phyloP scores from a whole-genome alignment of 2,113 vertebrate genomes.

The Platichthys stellatus region DNA sequence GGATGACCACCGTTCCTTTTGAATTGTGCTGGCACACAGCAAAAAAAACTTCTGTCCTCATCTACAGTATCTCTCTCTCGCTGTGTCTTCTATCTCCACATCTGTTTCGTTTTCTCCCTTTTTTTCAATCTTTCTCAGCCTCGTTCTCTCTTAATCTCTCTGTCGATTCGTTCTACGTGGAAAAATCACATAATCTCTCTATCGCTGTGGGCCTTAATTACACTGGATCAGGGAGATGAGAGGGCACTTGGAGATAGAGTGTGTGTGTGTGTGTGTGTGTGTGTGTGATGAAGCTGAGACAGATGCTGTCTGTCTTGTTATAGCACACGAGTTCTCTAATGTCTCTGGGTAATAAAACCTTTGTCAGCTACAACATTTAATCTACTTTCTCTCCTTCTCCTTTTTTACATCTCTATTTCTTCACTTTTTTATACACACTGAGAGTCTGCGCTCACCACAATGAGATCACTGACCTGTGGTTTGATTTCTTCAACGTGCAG shows the following conservation, averaged over 20 bases:
- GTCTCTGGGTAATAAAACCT: conserved; percentile 41
- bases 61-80: neutral
- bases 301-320: conserved; percentile 56
- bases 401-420: neutral
- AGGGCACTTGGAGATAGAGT: conserved; percentile 38
- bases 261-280: conserved; percentile 24
- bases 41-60: conserved; percentile 33
- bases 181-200: conserved; percentile 64
- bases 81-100: conserved; percentile 28
- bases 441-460: neutral
- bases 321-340: conserved; percentile 32
- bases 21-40: conserved; percentile 40
- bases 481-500: neutral
- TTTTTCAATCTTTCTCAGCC: conserved; percentile 20
- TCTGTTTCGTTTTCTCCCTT: conserved; percentile 46
- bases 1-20: conserved; percentile 51
- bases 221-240: conserved; percentile 60
- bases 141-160: conserved; percentile 32
- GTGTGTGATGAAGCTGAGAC: conserved; percentile 44
- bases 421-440: neutral
- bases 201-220: conserved; percentile 76
- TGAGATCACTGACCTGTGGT: neutral
- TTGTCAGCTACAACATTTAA: conserved; percentile 8
- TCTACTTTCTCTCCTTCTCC: neutral
- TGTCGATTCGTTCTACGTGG: conserved; percentile 43